A percentile compares a stretch with the other conserved stretches of the same genome.
These are phyloP conservation scores for Tuta absoluta DNA, from an alignment of 2,888 invertebrate species.

Conservation along the genomic window DNA sequence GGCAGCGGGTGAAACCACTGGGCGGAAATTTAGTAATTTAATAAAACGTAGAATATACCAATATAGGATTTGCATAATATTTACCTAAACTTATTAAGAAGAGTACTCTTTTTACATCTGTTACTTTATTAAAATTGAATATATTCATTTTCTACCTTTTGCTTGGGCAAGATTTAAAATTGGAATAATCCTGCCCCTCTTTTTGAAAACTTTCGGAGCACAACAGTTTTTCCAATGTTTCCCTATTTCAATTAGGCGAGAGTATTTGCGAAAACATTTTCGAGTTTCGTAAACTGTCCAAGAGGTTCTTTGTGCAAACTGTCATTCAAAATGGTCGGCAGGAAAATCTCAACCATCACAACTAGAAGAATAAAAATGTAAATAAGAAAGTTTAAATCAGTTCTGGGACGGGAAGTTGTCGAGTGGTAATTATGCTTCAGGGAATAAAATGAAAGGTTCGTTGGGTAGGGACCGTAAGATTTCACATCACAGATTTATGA, in stretches of 20 bases:
- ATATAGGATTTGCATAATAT: no score
- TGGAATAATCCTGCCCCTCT: not conserved
- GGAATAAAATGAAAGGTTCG: not conserved
- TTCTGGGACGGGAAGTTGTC: not conserved
- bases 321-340: not conserved
- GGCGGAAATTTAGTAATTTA: no score
- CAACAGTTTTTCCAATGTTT: not conserved
- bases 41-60: no score
- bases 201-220: not conserved
- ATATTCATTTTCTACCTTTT: no score
- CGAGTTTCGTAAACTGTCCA: not conserved
- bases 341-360: not conserved
- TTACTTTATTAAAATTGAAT: no score
- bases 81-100: no score
- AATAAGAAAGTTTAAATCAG: conserved; percentile 11
- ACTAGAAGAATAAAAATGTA: conserved; percentile 16
- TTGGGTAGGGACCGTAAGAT: not conserved
- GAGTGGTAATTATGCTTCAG: conserved; percentile 28
- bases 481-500: no score
- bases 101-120: no score
- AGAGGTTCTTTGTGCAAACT: not conserved
- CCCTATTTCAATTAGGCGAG: not conserved
- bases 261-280: not conserved
- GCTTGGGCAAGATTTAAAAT: not conserved
- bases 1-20: no score